phyloP scores from a whole-genome alignment of 2,113 vertebrate genomes.

The Corydoras sp. region DNA sequence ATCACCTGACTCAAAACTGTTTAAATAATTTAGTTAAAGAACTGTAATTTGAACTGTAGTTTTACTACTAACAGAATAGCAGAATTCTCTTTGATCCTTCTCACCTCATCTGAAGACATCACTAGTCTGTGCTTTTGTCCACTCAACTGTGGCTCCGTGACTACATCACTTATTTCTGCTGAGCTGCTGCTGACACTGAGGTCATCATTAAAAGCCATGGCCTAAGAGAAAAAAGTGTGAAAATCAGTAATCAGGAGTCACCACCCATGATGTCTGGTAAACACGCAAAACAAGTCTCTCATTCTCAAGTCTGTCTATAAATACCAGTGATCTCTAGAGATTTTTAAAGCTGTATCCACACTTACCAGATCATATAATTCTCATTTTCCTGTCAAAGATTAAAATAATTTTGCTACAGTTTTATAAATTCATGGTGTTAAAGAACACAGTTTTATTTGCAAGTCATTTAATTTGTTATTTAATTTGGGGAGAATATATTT shows the following conservation, averaged over 20 bases:
- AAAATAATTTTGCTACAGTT: too few relatives aligned
- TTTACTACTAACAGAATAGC: neutral
- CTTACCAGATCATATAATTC: too few relatives aligned
- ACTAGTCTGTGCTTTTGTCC: constrained; percentile 70
- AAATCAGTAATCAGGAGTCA: neutral
- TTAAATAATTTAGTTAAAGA: neutral
- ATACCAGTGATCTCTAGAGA: neutral
- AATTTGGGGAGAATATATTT: too few relatives aligned
- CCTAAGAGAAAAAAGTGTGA: constrained; percentile 60
- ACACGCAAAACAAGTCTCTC: neutral
- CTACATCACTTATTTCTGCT: constrained; percentile 79
- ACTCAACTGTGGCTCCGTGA: constrained; percentile 72
- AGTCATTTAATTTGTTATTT: too few relatives aligned
- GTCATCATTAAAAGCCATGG: constrained; percentile 74
- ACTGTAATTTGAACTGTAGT: neutral
- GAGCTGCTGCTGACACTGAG: constrained; percentile 92
- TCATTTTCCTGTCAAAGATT: too few relatives aligned
- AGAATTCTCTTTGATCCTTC: neutral
- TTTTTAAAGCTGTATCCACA: too few relatives aligned
- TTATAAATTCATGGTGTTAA: too few relatives aligned
- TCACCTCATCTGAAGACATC: constrained; percentile 92
- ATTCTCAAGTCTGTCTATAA: neutral
- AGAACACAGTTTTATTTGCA: too few relatives aligned
- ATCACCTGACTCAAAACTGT: constrained; percentile 13
- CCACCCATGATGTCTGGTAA: neutral